phyloP scores from a whole-genome alignment of 2,797 vertebrate species.

The Channallabes apus region DNA sequence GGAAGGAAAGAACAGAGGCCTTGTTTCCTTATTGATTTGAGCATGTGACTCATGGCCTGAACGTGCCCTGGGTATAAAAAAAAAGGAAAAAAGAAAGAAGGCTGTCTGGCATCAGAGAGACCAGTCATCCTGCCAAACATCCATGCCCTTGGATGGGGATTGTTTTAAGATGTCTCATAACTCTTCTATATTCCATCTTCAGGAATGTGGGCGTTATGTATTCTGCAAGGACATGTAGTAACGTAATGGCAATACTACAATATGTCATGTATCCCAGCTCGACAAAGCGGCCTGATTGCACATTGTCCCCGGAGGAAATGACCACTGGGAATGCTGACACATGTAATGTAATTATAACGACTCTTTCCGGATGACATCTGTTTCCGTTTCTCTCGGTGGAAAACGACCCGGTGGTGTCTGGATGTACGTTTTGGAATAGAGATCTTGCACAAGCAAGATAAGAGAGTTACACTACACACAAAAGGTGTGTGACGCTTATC shows the following conservation, averaged over 20 bases:
- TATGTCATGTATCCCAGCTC: neutral
- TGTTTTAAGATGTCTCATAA: neutral
- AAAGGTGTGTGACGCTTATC: constrained; percentile 1
- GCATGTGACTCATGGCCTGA: constrained; percentile 35
- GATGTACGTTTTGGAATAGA: neutral
- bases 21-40: constrained; percentile 40
- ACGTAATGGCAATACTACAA: neutral
- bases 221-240: constrained; percentile 4
- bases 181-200: neutral
- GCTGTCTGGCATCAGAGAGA: neutral
- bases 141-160: neutral
- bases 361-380: neutral
- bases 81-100: constrained; percentile 3
- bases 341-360: neutral
- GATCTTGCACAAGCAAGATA: constrained; percentile 24
- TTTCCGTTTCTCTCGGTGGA: constrained; percentile 4
- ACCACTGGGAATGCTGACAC: neutral
- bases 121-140: neutral
- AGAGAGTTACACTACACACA: neutral
- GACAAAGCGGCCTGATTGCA: neutral
- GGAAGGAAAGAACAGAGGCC: constrained; percentile 8
- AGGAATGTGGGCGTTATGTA: neutral
- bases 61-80: neutral
- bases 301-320: neutral
- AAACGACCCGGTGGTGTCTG: neutral